phyloP scores from a whole-genome alignment of 2,888 invertebrate species.

The Shargacucullia verbasci region DNA sequence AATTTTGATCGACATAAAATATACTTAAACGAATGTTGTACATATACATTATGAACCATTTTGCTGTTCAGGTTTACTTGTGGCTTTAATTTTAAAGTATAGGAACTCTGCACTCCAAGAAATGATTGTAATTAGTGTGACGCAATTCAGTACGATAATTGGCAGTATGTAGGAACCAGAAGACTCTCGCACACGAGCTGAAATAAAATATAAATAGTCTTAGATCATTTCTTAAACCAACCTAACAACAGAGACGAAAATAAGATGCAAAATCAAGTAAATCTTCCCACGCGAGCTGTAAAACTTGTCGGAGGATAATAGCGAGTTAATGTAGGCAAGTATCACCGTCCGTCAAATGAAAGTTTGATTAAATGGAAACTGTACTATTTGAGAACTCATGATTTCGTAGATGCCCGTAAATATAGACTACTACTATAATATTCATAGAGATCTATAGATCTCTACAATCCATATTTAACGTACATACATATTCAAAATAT shows the following conservation, averaged over 20 bases:
- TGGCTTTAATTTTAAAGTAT: constrained; percentile 74
- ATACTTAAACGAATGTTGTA: constrained; percentile 27
- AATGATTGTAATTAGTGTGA: constrained; percentile 89
- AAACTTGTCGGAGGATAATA: constrained; percentile 17
- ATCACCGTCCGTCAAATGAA: constrained; percentile 1
- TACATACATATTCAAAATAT: too few relatives aligned
- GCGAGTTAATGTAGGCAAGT: neutral
- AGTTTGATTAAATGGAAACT: constrained; percentile 2
- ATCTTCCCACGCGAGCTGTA: constrained; percentile 26
- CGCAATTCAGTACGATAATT: constrained; percentile 89
- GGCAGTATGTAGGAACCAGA: constrained; percentile 90
- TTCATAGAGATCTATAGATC: too few relatives aligned
- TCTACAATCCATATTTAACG: too few relatives aligned
- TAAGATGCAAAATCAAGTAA: constrained; percentile 10
- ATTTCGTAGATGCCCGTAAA: neutral
- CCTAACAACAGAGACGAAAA: constrained; percentile 13
- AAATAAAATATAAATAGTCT: constrained; percentile 60
- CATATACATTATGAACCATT: constrained; percentile 28
- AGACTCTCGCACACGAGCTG: constrained; percentile 90
- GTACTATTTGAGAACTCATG: neutral
- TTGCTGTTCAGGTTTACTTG: constrained; percentile 57
- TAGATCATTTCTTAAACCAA: constrained; percentile 1
- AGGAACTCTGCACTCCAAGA: constrained; percentile 89
- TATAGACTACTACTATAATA: too few relatives aligned
- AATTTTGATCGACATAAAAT: constrained; percentile 33